Evolutionary conservation across 2,888 invertebrate genomes (phyloP).

Genomic region (Caenorhabditis sp.): DNA sequence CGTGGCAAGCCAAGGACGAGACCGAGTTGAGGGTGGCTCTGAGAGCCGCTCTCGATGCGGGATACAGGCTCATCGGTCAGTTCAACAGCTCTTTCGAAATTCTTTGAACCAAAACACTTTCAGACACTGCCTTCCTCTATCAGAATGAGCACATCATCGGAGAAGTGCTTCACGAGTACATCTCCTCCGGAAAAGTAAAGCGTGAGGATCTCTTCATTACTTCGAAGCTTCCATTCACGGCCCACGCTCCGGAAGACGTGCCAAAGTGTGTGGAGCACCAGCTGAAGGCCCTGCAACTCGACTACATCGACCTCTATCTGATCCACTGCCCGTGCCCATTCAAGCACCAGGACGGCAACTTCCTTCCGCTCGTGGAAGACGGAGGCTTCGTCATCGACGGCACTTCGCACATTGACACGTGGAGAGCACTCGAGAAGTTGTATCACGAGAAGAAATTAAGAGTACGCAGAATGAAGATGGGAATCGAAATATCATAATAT

Average conservation of each 20-base stretch:
- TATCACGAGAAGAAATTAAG: slow-evolving; percentile 65
- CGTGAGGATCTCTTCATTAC: slow-evolving; percentile 75
- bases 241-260: slow-evolving; percentile 65
- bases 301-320: slow-evolving; percentile 72
- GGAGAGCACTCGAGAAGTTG: slow-evolving; percentile 70
- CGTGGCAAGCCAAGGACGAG: slow-evolving; percentile 70
- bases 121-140: slow-evolving; percentile 82
- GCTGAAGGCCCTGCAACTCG: slow-evolving; percentile 65
- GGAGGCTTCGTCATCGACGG: slow-evolving; percentile 46
- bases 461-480: no score
- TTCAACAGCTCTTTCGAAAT: no score
- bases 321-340: slow-evolving; percentile 68
- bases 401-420: slow-evolving; percentile 69
- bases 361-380: slow-evolving; percentile 50
- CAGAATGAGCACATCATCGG: slow-evolving; percentile 86
- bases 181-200: slow-evolving; percentile 83
- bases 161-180: slow-evolving; percentile 83
- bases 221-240: slow-evolving; percentile 70
- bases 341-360: slow-evolving; percentile 51
- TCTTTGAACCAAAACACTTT: no score
- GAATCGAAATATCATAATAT: neutral
- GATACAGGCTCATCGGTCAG: slow-evolving; percentile 81
- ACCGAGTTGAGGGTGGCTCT: slow-evolving; percentile 67
- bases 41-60: slow-evolving; percentile 74
- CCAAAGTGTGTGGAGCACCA: slow-evolving; percentile 63